A percentile compares a stretch with the other conserved stretches of the same genome.
Evolutionary conservation across 2,888 invertebrate species (phyloP).

Genomic region (Seladonia tumulorum): DNA sequence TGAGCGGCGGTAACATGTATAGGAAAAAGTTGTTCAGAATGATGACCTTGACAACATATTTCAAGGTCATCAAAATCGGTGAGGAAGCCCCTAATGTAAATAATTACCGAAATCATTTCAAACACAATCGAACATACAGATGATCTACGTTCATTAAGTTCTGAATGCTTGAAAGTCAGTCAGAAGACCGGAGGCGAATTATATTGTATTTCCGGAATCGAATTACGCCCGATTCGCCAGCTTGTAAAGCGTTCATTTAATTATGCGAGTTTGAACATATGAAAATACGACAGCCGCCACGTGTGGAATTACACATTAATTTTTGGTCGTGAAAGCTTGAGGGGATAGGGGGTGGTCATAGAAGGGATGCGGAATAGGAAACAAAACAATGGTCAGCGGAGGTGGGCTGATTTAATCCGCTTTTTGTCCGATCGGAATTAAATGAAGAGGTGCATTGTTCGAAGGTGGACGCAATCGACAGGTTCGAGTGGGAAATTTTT

Average conservation of each 20-base stretch:
- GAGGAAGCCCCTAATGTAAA: no score
- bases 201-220: not conserved
- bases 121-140: no score
- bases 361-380: not conserved
- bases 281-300: not conserved
- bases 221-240: not conserved
- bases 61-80: no score
- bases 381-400: slow-evolving; percentile 10
- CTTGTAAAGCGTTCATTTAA: not conserved
- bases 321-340: not conserved
- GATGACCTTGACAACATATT: no score
- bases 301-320: slow-evolving; percentile 13
- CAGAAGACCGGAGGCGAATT: not conserved
- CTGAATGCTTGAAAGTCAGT: not conserved
- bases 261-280: not conserved
- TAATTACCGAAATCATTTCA: no score
- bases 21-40: no score
- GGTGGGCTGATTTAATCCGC: slow-evolving; percentile 31
- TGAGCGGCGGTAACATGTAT: no score
- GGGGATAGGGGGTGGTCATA: no score
- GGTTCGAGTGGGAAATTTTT: slow-evolving; percentile 62
- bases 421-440: slow-evolving; percentile 36
- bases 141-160: no score
- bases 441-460: slow-evolving; percentile 38
- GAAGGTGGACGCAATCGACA: slow-evolving; percentile 36